These are phyloP conservation scores for Festucalex cinctus DNA, from an alignment of 2,113 vertebrate species.

Conservation along the genomic window DNA sequence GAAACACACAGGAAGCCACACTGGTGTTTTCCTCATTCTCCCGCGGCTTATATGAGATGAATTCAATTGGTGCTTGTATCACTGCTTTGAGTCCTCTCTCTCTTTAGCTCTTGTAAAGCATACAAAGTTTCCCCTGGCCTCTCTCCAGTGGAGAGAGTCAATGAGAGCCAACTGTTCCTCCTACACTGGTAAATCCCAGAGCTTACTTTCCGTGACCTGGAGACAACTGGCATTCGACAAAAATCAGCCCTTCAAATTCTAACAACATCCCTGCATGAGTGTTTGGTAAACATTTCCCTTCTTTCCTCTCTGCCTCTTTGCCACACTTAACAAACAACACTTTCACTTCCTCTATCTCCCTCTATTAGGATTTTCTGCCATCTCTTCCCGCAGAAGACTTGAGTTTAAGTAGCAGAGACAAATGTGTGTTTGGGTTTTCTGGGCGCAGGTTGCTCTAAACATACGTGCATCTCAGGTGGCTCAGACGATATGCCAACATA, in stretches of 20 bases:
- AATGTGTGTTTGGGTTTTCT: constrained; percentile 26
- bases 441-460: constrained; percentile 14
- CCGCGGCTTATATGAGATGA: constrained; percentile 23
- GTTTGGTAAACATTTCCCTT: constrained; percentile 57
- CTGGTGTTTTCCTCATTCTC: constrained; percentile 35
- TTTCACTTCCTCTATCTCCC: constrained; percentile 16
- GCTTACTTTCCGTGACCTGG: constrained; percentile 60
- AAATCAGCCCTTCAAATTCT: constrained; percentile 58
- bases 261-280: constrained; percentile 49
- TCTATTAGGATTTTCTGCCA: constrained; percentile 24
- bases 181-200: constrained; percentile 39
- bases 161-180: constrained; percentile 47
- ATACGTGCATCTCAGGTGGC: constrained; percentile 26
- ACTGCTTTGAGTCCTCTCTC: constrained; percentile 39
- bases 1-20: constrained; percentile 36
- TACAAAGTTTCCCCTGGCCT: constrained; percentile 22
- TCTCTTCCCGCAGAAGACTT: constrained; percentile 18
- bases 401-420: constrained; percentile 26
- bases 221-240: constrained; percentile 53
- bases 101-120: constrained; percentile 19
- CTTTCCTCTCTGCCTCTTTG: constrained; percentile 23
- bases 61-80: constrained; percentile 28
- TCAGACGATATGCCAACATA: constrained; percentile 48
- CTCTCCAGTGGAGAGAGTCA: constrained; percentile 28
- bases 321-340: constrained; percentile 19